Evolutionary conservation across 1,140 invertebrate species (phyloP).

Genomic region (Diprion similis): DNA sequence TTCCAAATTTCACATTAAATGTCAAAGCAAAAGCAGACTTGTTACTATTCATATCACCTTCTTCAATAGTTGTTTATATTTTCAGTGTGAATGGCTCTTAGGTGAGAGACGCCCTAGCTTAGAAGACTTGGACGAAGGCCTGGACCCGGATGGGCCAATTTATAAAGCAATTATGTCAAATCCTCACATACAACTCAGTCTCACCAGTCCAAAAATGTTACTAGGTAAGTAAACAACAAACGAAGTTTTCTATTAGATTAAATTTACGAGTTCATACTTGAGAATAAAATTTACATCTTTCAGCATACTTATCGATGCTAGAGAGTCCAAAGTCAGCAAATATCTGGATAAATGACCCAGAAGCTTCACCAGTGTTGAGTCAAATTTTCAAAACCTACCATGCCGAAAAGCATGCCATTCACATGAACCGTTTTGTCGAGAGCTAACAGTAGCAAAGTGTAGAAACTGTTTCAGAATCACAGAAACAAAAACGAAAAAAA

Average conservation of each 20-base stretch:
- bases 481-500: neutral
- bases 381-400: constrained; percentile 73
- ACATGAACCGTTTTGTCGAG: constrained; percentile 48
- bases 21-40: constrained; percentile 19
- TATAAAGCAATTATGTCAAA: constrained; percentile 72
- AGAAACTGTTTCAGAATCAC: neutral
- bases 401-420: constrained; percentile 66
- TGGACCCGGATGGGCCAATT: constrained; percentile 66
- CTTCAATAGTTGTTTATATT: constrained; percentile 17
- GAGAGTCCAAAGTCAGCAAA: constrained; percentile 67
- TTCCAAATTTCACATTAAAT: constrained; percentile 4
- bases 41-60: neutral
- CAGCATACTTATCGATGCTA: constrained; percentile 71
- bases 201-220: constrained; percentile 70
- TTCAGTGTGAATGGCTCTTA: constrained; percentile 69
- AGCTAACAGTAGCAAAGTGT: constrained; percentile 28
- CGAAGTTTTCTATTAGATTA: neutral
- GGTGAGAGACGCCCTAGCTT: constrained; percentile 60
- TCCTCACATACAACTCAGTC: constrained; percentile 69
- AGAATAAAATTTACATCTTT: constrained; percentile 29
- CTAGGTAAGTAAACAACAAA: constrained; percentile 46
- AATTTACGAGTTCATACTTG: neutral
- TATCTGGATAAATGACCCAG: constrained; percentile 70
- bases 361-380: constrained; percentile 68
- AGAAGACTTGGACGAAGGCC: constrained; percentile 65